Evolutionary conservation across 2,888 invertebrate species (phyloP), one percentile per base, ranked within the genome.

Genomic region (Exephanes ischioxanthus): DNA sequence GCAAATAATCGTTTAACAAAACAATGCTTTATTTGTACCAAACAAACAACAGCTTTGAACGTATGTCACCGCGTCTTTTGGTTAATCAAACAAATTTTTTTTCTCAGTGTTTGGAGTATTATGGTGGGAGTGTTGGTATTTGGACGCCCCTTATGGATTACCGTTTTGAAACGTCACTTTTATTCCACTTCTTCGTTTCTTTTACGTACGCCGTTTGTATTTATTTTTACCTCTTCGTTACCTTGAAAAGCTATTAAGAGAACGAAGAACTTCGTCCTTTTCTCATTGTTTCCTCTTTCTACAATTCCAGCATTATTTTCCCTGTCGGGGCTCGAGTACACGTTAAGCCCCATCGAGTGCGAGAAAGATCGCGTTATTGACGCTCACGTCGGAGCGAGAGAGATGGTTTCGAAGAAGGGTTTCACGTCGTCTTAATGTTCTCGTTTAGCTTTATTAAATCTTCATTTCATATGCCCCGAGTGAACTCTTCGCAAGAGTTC

Each of bases 251-350:
- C 58, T 58, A 58, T 58, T 22, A 58, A 58, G 22, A 58, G 3
- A 58, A 9, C 58, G 22, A 22, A 19, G 58, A 19, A 22, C 58
- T 26, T 22, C 22, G 22, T 22, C 11, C 26, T 26, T 22, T 9
- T 11, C 58, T 58, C 26, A 58, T 58, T 58, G 58, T 58, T 58
- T 58, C 26, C 58, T 58, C 58, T 58, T 58, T 26, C 19, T 26
- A 22, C 26, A 2, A 22, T 58, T 58, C 11, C 58, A 58, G 58
- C 9, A 58, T 22, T 26, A 4, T 26, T 58, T 11, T 22, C 26
- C 22, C 11, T 26, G 26, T 58, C 22, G 58, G n/a, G 3, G 11
- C 26, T 58, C 3, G 0, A 45, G 3, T 14, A 11, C 11, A 45
- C 3, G 45, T 45, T 45, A 14, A 45, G 3, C 45, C 14, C 14